A percentile compares a stretch with the other conserved stretches of the same genome.
Evolutionary conservation across 2,113 vertebrate species (phyloP).

Genomic region (Percopsis transmontana): DNA sequence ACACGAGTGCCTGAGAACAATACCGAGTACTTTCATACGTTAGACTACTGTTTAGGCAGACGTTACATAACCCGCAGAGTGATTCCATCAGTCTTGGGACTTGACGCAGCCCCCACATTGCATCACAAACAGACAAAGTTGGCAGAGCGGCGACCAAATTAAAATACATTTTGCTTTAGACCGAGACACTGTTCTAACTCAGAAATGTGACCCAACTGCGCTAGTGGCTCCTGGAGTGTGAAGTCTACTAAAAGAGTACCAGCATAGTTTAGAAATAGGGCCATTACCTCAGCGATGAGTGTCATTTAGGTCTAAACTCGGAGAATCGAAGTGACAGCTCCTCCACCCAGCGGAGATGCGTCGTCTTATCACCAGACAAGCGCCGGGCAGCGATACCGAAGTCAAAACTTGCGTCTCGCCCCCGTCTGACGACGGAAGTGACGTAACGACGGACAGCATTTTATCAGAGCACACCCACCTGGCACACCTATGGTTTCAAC

Average conservation of each 20-base stretch:
- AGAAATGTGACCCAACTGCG: no score
- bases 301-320: no score
- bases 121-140: background rate
- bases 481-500: conserved; percentile 72
- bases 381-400: no score
- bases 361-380: background rate
- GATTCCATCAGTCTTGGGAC: no score
- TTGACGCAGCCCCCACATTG: background rate
- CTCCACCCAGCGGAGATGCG: background rate
- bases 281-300: no score
- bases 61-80: background rate
- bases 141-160: background rate
- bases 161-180: no score
- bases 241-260: no score
- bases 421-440: conserved; percentile 37
- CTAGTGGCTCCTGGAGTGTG: no score
- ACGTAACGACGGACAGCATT: conserved; percentile 27
- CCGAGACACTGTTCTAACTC: no score
- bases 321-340: no score
- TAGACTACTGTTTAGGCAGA: background rate
- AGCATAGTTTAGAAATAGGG: no score
- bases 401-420: background rate
- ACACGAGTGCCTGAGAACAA: background rate
- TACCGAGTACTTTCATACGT: no score
- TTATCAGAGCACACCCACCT: conserved; percentile 54